These are phyloP conservation scores for Oopsacas minuta DNA, from an alignment of 37 sponge, comb jelly and placozoan genomes.

Conservation along the genomic window DNA sequence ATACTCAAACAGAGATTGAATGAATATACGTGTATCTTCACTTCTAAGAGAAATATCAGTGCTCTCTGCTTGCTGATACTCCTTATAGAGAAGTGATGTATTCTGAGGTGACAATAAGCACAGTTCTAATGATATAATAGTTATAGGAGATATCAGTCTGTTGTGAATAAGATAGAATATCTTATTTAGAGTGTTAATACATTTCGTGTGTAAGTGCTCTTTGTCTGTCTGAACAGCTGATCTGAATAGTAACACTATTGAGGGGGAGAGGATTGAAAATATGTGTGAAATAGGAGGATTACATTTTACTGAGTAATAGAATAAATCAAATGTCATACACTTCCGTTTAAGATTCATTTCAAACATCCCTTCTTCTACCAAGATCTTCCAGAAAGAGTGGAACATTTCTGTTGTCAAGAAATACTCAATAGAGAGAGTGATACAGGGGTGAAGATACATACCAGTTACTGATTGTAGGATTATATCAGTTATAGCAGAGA, in stretches of 20 bases:
- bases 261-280: not conserved
- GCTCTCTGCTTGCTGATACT: no score
- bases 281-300: not conserved
- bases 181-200: not conserved
- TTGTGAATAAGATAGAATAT: not conserved
- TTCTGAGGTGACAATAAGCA: not conserved
- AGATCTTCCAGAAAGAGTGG: not conserved
- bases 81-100: not conserved
- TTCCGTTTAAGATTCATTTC: not conserved
- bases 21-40: not conserved
- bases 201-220: not conserved
- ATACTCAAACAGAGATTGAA: not conserved
- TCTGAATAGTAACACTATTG: not conserved
- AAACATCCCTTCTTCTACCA: constrained; percentile 13
- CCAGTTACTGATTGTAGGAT: not conserved
- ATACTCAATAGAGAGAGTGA: not conserved
- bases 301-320: not conserved
- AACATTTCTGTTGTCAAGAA: not conserved
- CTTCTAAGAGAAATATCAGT: not conserved
- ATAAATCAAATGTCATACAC: not conserved
- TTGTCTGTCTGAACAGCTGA: not conserved
- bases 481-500: not conserved
- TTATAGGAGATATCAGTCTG: not conserved
- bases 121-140: not conserved
- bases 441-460: not conserved